Conservation (phyloP, 1,140 invertebrate genomes). For the Trichomalopsis sarcophagae region DNA sequence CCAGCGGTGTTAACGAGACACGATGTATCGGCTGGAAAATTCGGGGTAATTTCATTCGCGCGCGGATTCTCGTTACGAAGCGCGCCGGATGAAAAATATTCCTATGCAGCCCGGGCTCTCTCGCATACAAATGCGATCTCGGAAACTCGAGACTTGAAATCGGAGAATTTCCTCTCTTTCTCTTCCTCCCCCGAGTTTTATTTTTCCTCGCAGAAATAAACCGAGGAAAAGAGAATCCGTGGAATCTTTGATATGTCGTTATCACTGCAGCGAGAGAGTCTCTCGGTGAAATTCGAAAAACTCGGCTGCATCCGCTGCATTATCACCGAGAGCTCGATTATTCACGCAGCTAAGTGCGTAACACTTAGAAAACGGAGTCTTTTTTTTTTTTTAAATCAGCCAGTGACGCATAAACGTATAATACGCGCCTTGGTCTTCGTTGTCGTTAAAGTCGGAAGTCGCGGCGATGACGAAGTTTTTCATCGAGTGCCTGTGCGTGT, state of each 20-base stretch:
- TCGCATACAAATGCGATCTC: background rate
- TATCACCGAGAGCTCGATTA: background rate
- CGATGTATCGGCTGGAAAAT: no score
- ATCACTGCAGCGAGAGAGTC: background rate
- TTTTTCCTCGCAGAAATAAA: background rate
- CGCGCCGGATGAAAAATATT: background rate
- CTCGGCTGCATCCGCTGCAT: background rate
- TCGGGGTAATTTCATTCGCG: no score
- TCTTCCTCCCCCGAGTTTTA: background rate
- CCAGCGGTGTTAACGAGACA: no score
- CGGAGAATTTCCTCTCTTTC: background rate
- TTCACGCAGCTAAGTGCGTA: background rate
- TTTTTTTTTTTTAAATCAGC: background rate
- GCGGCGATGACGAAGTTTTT: slow-evolving; percentile 3
- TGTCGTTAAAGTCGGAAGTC: background rate
- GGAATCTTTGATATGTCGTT: background rate
- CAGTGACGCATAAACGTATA: no score
- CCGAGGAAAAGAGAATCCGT: no score
- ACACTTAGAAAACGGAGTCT: slow-evolving; percentile 31
- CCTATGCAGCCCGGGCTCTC: background rate
- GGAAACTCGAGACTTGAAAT: background rate
- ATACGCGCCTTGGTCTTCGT: background rate
- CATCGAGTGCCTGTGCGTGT: background rate
- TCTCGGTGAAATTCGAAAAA: background rate
- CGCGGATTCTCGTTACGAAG: background rate